Base-by-base conservation (phyloP, 2,113 vertebrate genomes). In the Thinocorus orbignyianus region DNA sequence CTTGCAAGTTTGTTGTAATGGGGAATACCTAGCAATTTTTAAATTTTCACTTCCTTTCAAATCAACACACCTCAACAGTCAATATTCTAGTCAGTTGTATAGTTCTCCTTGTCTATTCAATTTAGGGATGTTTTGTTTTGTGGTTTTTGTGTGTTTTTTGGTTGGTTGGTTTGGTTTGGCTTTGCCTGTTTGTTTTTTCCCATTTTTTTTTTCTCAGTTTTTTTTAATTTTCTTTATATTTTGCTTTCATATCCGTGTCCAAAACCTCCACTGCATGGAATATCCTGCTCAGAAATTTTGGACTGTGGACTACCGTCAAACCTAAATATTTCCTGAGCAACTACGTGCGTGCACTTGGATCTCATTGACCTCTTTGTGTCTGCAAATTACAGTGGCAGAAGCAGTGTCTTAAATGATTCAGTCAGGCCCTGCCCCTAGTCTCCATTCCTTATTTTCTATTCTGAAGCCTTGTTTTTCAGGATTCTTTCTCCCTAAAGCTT, bases 31-130 rank as follows among this genome's bases (percentile, higher is more conserved):
- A 86, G 46, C 37, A 76, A 65, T n/a, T 86, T 91, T 97, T 90
- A 37, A 90, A 97, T 97, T 96, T 93, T 95, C 64, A 83, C 52
- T 62, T 96, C 60, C 80, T 86, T 33, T 85, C 25, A 52, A 51
- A 64, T 64, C 65, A 66, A 71, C 80, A 85, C 65, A 95, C 51
- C 44, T 90, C 37, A 13, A 78, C 17, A 70, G 24, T 16, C 49
- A 42, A 61, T 44, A 44, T 92, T 91, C 81, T 71, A 68, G 13
- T 51, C 62, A 31, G 8, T 54, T 65, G 73, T 64, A 52, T 70
- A 74, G 49, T 52, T 71, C 3, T 72, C 15, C 18, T n/a, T 23
- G 11, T 66, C 19, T 41, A 26, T 52, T 71, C 25, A 11, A 11
- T 26, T 37, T 46, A 18, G 44, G 44, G 44, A 18, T 61, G 23